Conservation (phyloP, 92 coral and sea anemone genomes). For the Epizoanthus stellaris region DNA sequence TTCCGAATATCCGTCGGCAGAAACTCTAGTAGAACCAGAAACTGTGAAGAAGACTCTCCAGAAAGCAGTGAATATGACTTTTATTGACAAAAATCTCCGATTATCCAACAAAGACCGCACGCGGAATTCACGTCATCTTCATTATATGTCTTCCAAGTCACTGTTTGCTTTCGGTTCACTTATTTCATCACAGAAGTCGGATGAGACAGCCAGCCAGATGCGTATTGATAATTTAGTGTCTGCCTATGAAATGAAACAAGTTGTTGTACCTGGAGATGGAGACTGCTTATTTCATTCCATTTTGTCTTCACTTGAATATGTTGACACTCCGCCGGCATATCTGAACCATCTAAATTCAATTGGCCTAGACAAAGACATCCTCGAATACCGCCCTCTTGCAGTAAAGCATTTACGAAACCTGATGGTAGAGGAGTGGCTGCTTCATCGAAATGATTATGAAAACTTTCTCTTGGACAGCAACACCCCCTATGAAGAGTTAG, state of each 20-base stretch:
- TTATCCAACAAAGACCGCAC: neutral
- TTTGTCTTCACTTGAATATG: neutral
- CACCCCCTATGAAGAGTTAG: neutral
- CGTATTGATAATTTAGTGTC: neutral
- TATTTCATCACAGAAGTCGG: neutral
- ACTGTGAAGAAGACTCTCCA: neutral
- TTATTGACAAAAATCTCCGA: neutral
- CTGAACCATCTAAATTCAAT: neutral
- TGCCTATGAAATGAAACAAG: conserved; percentile 1
- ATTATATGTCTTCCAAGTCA: neutral
- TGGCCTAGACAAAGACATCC: neutral
- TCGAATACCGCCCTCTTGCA: neutral
- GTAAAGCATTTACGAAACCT: neutral
- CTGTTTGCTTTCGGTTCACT: neutral
- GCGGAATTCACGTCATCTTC: neutral
- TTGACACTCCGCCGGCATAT: neutral
- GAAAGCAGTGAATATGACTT: neutral
- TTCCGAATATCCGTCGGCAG: neutral
- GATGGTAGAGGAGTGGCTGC: neutral
- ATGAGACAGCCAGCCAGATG: neutral
- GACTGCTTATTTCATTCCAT: neutral
- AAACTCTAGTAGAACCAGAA: neutral
- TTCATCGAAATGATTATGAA: neutral
- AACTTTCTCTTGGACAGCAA: neutral
- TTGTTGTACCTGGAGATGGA: neutral